Percentiles rank a stretch among this genome's conserved stretches.
Conservation (phyloP, 2,113 vertebrate genomes). For the Oxyura jamaicensis region DNA sequence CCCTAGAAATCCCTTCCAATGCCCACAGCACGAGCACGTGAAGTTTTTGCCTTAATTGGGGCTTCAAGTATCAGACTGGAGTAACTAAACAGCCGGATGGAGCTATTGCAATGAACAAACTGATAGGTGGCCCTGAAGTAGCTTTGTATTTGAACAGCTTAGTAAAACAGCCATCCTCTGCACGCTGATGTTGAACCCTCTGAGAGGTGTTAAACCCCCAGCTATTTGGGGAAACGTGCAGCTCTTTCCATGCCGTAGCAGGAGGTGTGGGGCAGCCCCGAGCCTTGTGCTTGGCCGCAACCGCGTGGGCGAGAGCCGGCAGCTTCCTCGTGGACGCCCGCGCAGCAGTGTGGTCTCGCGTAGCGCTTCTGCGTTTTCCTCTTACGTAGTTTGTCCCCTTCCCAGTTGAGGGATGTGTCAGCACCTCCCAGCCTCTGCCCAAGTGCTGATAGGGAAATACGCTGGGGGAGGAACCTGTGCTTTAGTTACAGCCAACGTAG, state of each 20-base stretch:
- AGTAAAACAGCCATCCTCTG: background rate
- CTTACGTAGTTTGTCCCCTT: background rate
- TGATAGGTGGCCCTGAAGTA: background rate
- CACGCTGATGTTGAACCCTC: background rate
- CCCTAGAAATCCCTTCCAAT: background rate
- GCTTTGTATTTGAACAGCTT: background rate
- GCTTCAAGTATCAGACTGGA: background rate
- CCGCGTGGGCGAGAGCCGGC: background rate
- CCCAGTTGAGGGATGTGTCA: background rate
- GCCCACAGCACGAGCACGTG: background rate
- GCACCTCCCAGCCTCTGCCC: background rate
- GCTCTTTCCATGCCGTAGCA: background rate
- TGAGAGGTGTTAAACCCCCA: background rate
- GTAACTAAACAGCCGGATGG: background rate
- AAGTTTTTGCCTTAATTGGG: background rate
- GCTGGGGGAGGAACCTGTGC: background rate
- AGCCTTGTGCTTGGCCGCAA: background rate
- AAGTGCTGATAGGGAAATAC: background rate
- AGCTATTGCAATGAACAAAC: background rate
- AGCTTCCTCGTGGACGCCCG: background rate
- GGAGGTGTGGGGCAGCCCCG: background rate
- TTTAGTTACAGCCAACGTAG: background rate
- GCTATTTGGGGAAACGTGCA: accelerated
- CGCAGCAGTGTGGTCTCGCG: background rate
- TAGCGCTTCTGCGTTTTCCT: background rate